These are phyloP conservation scores for Damaliscus lunatus DNA, from an alignment of 2,113 vertebrate species.

Conservation along the genomic window DNA sequence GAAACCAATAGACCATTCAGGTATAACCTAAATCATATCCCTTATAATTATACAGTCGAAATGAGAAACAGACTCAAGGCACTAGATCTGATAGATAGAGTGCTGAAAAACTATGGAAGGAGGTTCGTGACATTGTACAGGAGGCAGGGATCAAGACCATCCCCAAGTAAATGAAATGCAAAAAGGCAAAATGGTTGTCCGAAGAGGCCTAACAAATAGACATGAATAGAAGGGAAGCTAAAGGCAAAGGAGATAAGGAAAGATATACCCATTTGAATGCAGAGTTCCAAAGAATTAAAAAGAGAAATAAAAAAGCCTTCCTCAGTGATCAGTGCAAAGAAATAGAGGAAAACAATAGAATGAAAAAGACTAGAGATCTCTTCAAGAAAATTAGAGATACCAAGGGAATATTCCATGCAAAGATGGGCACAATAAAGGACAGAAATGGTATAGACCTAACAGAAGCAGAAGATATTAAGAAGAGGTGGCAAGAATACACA, in stretches of 20 bases:
- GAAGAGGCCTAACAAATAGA: neutral
- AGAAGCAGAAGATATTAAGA: neutral
- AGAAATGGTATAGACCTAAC: neutral
- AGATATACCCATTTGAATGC: neutral
- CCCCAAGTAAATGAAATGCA: neutral
- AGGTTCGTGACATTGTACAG: neutral
- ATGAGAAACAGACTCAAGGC: neutral
- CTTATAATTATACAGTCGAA: neutral
- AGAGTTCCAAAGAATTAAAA: neutral
- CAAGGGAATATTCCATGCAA: neutral
- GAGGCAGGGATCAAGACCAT: neutral
- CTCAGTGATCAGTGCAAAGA: neutral
- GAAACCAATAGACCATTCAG: neutral
- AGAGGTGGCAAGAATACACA: neutral
- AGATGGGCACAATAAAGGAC: neutral
- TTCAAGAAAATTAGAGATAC: neutral
- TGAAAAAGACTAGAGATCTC: neutral
- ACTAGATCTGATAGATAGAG: neutral
- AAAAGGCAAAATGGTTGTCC: neutral
- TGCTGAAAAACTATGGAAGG: neutral
- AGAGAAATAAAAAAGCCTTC: neutral
- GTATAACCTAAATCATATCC: neutral
- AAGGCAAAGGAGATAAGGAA: neutral
- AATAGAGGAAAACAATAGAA: neutral
- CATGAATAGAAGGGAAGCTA: neutral